Evolutionary conservation across 1,140 invertebrate species (phyloP).

Genomic region (Scaptomyza graminum): DNA sequence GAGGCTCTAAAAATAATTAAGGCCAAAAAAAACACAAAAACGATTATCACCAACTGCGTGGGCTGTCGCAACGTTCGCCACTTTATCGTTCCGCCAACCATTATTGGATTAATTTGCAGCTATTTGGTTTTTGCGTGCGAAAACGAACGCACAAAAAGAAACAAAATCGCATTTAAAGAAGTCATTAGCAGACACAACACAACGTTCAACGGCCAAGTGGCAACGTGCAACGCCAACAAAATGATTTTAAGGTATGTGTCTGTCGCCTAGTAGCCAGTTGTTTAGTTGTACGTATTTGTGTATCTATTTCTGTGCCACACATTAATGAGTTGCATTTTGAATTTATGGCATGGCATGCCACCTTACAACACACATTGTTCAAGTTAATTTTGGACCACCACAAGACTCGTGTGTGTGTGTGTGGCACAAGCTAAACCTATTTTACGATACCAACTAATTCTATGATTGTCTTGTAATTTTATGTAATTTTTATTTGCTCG

Average conservation of each 20-base stretch:
- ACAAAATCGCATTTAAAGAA: slow-evolving; percentile 62
- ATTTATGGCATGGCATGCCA: slow-evolving; percentile 38
- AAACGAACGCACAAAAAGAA: slow-evolving; percentile 33
- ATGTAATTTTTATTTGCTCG: slow-evolving; percentile 51
- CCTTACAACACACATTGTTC: slow-evolving; percentile 45
- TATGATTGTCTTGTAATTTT: slow-evolving; percentile 34
- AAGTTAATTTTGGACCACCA: slow-evolving; percentile 51
- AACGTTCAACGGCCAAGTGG: slow-evolving; percentile 60
- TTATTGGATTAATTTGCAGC: slow-evolving; percentile 69
- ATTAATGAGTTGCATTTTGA: slow-evolving; percentile 54
- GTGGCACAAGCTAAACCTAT: slow-evolving; percentile 37
- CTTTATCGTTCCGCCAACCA: slow-evolving; percentile 28
- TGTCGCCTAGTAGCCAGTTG: slow-evolving; percentile 13
- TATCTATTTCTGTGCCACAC: slow-evolving; percentile 42
- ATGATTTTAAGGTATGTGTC: slow-evolving; percentile 77
- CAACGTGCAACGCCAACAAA: slow-evolving; percentile 74
- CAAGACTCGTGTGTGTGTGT: slow-evolving; percentile 11
- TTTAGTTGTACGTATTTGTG: slow-evolving; percentile 6
- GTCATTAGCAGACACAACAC: slow-evolving; percentile 55
- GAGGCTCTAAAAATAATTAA: slow-evolving; percentile 53
- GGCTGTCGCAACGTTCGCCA: slow-evolving; percentile 46
- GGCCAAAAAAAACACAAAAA: slow-evolving; percentile 31
- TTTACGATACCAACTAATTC: slow-evolving; percentile 31
- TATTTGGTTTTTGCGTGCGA: slow-evolving; percentile 47
- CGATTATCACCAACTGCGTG: slow-evolving; percentile 40